Percentiles rank a stretch among this genome's conserved stretches.
These are phyloP conservation scores for Elephantulus edwardii DNA, from an alignment of 2,113 vertebrate genomes.

Conservation along the genomic window DNA sequence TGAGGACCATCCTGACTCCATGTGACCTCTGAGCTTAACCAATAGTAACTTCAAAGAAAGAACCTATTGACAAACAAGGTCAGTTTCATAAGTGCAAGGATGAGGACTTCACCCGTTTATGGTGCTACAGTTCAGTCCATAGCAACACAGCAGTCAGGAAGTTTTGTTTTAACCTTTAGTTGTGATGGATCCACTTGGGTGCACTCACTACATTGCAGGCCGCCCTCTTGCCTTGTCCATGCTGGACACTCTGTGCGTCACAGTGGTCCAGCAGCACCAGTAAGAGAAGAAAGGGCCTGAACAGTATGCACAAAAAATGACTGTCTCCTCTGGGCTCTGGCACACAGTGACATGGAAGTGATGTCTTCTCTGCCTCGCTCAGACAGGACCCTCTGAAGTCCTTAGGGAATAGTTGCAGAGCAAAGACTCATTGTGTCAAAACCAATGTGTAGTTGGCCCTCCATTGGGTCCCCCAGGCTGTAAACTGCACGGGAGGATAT, in stretches of 20 bases:
- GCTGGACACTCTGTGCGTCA: not conserved
- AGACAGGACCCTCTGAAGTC: accelerated
- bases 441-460: too few species aligned
- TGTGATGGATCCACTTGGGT: not conserved
- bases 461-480: too few species aligned
- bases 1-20: not conserved
- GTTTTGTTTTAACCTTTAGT: not conserved
- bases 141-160: not conserved
- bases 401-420: accelerated
- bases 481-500: too few species aligned
- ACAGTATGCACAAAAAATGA: not conserved
- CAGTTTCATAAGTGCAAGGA: not conserved
- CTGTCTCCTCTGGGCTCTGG: not conserved
- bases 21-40: not conserved
- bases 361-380: too few species aligned
- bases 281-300: not conserved
- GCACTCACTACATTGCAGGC: accelerated
- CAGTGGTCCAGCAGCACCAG: not conserved
- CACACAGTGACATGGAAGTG: accelerated
- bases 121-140: not conserved
- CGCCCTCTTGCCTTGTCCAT: not conserved
- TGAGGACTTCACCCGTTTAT: not conserved
- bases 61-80: not conserved
- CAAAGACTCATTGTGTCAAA: too few species aligned
- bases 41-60: not conserved